phyloP scores from a whole-genome alignment of 2,888 invertebrate species.

The Melinopterus prodromus region DNA sequence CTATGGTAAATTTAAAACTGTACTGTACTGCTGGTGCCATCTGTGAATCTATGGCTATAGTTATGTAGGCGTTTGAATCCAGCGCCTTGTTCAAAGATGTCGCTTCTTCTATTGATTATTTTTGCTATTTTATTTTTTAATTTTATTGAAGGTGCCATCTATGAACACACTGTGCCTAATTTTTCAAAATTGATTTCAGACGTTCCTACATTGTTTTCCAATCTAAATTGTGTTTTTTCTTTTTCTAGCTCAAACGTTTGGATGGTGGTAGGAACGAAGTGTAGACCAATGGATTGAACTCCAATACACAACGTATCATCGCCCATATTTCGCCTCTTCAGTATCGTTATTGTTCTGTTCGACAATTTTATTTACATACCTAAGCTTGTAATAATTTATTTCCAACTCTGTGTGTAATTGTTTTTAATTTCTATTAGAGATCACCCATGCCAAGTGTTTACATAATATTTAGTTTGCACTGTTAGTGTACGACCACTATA shows the following conservation, averaged over 20 bases:
- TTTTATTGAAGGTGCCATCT: neutral
- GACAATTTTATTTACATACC: slow-evolving; percentile 8
- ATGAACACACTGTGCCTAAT: too few relatives aligned
- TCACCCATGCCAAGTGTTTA: neutral
- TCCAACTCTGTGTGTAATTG: slow-evolving; percentile 28
- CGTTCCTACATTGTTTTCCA: too few relatives aligned
- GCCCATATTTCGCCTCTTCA: slow-evolving; percentile 22
- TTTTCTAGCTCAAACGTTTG: slow-evolving; percentile 49
- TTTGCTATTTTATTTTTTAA: slow-evolving; percentile 21
- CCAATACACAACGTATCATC: slow-evolving; percentile 19
- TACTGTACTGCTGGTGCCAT: neutral
- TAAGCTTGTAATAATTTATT: slow-evolving; percentile 34
- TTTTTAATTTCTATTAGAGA: slow-evolving; percentile 23
- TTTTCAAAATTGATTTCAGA: too few relatives aligned
- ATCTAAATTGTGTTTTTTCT: slow-evolving; percentile 15
- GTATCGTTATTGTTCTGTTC: slow-evolving; percentile 26
- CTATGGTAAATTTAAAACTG: neutral
- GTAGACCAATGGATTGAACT: slow-evolving; percentile 28
- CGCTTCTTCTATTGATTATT: neutral
- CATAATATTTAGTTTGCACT: neutral
- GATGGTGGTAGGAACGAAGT: slow-evolving; percentile 49
- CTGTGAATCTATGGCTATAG: neutral
- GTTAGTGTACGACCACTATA: neutral
- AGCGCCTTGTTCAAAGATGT: neutral
- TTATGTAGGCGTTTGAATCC: neutral